Evolutionary conservation across 2,888 invertebrate genomes (phyloP).

Genomic region (Neelides folsomi): DNA sequence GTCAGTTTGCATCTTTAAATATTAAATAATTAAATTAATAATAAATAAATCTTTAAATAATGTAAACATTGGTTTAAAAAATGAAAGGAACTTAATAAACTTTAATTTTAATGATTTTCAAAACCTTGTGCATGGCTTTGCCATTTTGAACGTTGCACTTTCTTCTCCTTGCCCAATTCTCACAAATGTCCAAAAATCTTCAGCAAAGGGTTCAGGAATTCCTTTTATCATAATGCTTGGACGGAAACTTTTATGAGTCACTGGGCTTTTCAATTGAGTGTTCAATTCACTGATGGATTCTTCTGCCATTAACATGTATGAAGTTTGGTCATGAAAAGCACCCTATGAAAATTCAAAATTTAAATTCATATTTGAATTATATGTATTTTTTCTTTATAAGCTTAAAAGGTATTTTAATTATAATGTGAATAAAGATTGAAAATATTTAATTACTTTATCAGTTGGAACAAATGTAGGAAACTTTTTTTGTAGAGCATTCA

Average conservation of each 20-base stretch:
- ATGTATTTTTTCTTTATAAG: not conserved
- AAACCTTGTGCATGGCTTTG: slow-evolving; percentile 37
- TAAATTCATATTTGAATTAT: not conserved
- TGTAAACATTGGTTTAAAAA: not conserved
- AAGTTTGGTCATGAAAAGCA: slow-evolving; percentile 36
- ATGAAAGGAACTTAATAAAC: not conserved
- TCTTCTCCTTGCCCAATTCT: slow-evolving; percentile 34
- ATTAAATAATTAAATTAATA: not conserved
- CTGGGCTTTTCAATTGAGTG: slow-evolving; percentile 32
- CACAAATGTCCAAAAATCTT: slow-evolving; percentile 37
- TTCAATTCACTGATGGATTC: slow-evolving; percentile 36
- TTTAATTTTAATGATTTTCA: not conserved
- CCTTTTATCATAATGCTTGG: slow-evolving; percentile 37
- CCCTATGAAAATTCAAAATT: slow-evolving; percentile 13
- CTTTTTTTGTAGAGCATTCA: slow-evolving; percentile 21
- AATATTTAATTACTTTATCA: slow-evolving; percentile 17
- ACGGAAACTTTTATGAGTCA: slow-evolving; percentile 36
- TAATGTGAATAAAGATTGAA: not conserved
- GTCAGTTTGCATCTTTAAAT: slow-evolving; percentile 27
- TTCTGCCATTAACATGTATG: slow-evolving; percentile 36
- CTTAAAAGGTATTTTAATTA: not conserved
- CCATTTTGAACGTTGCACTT: slow-evolving; percentile 35
- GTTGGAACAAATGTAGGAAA: slow-evolving; percentile 21
- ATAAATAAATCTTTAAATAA: not conserved
- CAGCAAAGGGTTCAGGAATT: slow-evolving; percentile 31